Percentiles rank a stretch among this genome's conserved stretches.
These are phyloP conservation scores for Vidua chalybeata DNA, from an alignment of 2,113 vertebrate genomes.

Conservation along the genomic window DNA sequence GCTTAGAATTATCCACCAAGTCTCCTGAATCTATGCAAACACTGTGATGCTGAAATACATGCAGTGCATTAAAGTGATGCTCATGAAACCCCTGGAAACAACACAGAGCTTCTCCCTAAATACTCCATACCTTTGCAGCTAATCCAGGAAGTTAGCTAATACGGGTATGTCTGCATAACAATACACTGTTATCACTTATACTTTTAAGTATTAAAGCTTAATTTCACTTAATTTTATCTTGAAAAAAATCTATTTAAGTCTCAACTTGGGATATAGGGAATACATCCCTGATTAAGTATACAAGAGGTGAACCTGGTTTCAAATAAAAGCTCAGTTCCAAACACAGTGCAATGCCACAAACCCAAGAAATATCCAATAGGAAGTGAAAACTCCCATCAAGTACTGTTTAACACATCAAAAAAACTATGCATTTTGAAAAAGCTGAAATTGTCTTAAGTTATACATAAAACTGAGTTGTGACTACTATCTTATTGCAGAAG, in stretches of 20 bases:
- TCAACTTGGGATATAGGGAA: neutral
- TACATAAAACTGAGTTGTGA: neutral
- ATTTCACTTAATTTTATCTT: neutral
- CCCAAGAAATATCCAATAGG: neutral
- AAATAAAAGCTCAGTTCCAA: neutral
- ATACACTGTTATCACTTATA: neutral
- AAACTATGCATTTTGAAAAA: neutral
- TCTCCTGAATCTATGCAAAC: neutral
- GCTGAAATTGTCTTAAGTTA: neutral
- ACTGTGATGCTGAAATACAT: neutral
- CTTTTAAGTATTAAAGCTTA: neutral
- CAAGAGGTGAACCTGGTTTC: neutral
- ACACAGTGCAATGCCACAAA: neutral
- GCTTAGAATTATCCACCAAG: neutral
- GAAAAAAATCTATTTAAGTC: neutral
- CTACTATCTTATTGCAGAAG: neutral
- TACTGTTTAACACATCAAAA: neutral
- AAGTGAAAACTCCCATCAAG: neutral
- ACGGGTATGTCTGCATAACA: neutral
- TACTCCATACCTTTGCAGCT: neutral
- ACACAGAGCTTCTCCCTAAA: neutral
- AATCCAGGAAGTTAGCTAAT: neutral
- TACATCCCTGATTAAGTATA: neutral
- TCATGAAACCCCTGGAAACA: neutral
- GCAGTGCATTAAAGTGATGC: neutral